Evolutionary conservation across 2,113 vertebrate species (phyloP), one percentile per base, ranked within the genome.

Genomic region (Oceanites oceanicus): DNA sequence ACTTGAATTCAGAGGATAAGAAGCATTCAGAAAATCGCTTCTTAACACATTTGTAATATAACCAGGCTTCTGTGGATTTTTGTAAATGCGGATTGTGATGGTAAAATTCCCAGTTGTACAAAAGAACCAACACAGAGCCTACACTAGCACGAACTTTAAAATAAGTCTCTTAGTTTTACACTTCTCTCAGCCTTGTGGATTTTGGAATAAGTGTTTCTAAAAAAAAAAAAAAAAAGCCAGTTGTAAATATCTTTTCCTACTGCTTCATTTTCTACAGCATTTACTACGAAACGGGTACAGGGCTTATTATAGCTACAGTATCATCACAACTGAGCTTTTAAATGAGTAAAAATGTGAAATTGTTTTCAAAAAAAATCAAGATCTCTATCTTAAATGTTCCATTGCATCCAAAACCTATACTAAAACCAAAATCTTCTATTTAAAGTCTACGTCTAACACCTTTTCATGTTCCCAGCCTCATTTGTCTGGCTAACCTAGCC

Each of bases 71-170:
- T 81, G 32, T 81, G 55, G 15, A 14, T 47, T 77, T 77, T 59
- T 67, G 23, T 52, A 67, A 84, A 36, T 29, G 5, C 0, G 0
- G 40, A 14, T 30, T 3, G 0, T 66, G 42, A n/a, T 10, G 19
- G 36, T 7, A 6, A 62, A 80, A 86, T 26, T 45, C 36, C 10
- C 29, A 72, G 7, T 38, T 55, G n/a, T 83, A 26, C 5, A 21
- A 15, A 34, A 61, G 17, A 44, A 45, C 53, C 25, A 32, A 42
- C 36, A 82, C 14, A 65, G 49, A 72, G 6, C 44, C 45, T 66
- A 2, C 11, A n/a, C 7, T 29, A n/a, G 32, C 22, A 23, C 38
- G 40, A 83, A 62, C 27, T 56, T 77, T 34, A 40, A 94, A 76
- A 42, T 47, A 71, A 80, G 18, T 65, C 55, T 79, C 18, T 36